These are phyloP conservation scores for Connochaetes taurinus DNA, from an alignment of 2,113 vertebrate species.

Conservation along the genomic window DNA sequence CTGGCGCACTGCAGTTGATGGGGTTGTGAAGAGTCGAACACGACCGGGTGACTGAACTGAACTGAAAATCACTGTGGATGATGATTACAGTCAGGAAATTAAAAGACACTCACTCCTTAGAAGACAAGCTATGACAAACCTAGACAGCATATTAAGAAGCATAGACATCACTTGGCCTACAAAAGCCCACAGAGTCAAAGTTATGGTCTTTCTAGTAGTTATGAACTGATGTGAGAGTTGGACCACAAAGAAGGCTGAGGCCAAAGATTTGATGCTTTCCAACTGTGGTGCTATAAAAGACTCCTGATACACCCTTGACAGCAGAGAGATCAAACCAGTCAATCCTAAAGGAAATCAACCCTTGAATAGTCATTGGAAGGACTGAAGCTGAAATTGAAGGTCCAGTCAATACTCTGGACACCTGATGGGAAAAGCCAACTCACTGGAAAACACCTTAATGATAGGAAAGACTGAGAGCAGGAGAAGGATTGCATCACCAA, in stretches of 20 bases:
- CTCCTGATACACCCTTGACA: neutral
- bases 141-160: neutral
- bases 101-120: neutral
- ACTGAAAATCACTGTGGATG: neutral
- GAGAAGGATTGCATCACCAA: neutral
- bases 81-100: neutral
- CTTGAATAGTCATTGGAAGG: neutral
- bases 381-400: neutral
- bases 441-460: neutral
- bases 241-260: neutral
- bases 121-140: neutral
- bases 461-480: neutral
- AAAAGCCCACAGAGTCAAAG: neutral
- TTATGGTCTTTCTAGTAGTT: neutral
- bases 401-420: neutral
- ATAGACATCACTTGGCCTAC: neutral
- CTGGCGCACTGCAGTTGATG: neutral
- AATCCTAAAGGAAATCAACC: neutral
- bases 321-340: neutral
- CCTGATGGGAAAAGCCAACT: neutral
- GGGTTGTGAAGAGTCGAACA: fast-evolving
- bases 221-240: neutral
- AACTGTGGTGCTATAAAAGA: neutral
- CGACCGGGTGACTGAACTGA: neutral
- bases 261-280: neutral